Evolutionary conservation across 2,888 invertebrate genomes (phyloP).

Genomic region (Ophion costatus): DNA sequence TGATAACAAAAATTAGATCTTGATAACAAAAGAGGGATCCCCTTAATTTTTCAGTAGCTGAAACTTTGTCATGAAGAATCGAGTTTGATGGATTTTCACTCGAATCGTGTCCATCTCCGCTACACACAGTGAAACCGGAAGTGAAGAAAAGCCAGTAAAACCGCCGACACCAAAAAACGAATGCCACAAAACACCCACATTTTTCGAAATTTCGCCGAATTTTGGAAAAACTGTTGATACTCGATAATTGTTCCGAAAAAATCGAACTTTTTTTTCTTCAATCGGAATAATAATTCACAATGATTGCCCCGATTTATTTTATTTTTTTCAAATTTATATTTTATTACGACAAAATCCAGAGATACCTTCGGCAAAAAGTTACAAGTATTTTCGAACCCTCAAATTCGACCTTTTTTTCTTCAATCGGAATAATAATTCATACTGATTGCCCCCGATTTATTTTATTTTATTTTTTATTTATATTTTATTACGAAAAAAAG

Average conservation of each 20-base stretch:
- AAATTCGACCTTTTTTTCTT: neutral
- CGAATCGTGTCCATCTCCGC: neutral
- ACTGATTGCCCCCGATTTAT: neutral
- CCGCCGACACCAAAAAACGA: neutral
- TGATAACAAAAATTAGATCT: neutral
- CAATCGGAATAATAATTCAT: neutral
- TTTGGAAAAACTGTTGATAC: neutral
- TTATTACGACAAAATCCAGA: constrained; percentile 3
- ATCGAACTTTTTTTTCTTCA: neutral
- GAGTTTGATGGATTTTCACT: neutral
- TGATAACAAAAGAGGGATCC: neutral
- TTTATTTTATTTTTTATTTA: neutral
- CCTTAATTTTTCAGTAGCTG: neutral
- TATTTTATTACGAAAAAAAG: neutral
- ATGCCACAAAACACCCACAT: neutral
- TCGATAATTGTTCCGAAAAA: neutral
- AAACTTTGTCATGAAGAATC: neutral
- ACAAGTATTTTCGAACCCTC: constrained; percentile 1
- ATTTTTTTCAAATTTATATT: neutral
- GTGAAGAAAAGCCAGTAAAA: neutral
- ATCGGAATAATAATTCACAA: neutral
- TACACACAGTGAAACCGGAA: neutral
- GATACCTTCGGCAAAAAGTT: neutral
- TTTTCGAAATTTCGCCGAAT: no score
- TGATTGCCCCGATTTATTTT: neutral